Percentiles rank a stretch among this genome's conserved stretches.
Conservation (phyloP, 2,888 invertebrate genomes). For the Caenorhabditis sp. region DNA sequence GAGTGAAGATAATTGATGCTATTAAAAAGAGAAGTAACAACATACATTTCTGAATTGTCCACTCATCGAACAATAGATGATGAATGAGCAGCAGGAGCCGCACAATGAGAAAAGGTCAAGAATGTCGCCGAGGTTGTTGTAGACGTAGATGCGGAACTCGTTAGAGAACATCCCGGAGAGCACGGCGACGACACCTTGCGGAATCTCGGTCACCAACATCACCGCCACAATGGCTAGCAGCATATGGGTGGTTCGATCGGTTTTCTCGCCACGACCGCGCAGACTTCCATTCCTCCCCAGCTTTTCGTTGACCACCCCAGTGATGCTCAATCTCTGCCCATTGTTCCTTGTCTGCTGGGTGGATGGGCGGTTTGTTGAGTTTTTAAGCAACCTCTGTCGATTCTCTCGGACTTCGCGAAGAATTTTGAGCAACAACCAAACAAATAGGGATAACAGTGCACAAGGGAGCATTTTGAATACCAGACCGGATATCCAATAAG, state of each 20-base stretch:
- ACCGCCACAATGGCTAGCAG: slow-evolving; percentile 73
- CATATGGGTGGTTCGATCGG: slow-evolving; percentile 74
- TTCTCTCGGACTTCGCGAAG: slow-evolving; percentile 67
- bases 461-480: slow-evolving; percentile 72
- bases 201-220: slow-evolving; percentile 74
- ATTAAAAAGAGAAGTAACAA: too few species aligned
- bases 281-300: slow-evolving; percentile 36
- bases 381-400: slow-evolving; percentile 33
- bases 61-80: slow-evolving; percentile 75
- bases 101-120: slow-evolving; percentile 73
- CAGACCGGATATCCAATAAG: slow-evolving; percentile 69
- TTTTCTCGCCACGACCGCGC: slow-evolving; percentile 51
- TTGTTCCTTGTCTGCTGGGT: slow-evolving; percentile 12
- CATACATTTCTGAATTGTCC: slow-evolving; percentile 72
- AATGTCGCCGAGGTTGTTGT: slow-evolving; percentile 73
- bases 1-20: not conserved
- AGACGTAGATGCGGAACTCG: slow-evolving; percentile 72
- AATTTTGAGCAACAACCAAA: slow-evolving; percentile 72
- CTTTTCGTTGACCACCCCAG: slow-evolving; percentile 31
- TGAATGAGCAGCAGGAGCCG: slow-evolving; percentile 74
- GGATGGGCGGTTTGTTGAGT: slow-evolving; percentile 29
- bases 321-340: slow-evolving; percentile 28
- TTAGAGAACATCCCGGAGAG: slow-evolving; percentile 65
- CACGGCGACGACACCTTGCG: slow-evolving; percentile 73
- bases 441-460: slow-evolving; percentile 72